Evolutionary conservation across 1,140 invertebrate genomes (phyloP), one percentile per base, ranked within the genome.

Genomic region (Drosophila melanica): DNA sequence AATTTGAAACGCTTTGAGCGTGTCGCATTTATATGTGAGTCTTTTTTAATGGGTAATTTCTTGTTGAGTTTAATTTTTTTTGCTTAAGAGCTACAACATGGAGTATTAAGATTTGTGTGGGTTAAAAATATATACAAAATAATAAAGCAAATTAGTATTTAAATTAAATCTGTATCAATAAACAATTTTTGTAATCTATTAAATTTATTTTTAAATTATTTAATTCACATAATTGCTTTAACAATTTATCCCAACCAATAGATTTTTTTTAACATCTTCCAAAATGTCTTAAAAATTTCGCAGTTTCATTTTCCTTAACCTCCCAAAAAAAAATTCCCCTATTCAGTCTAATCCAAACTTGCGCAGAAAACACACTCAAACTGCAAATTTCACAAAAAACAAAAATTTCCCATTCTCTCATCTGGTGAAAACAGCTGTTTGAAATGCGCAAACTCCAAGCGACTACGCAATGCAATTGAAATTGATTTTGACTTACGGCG

Each of bases 381-480:
- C 10, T 48, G n/a, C 0, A 6, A 27, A 5, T 27, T 27, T 6
- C 7, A 12, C 5, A 37, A 16, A 48, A 63, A 57, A 12, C n/a
- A 42, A 14, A 48, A 63, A 65, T 66, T 70, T 54, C 62, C 62
- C 63, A 35, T 9, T 35, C 10, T 55, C 9, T 10, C 48, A 44
- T n/a, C 33, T 65, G 10, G 7, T 37, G 4, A 23, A 58, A 79
- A 58, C 75, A 76, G 67, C 75, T 81, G 81, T 79, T 84, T 3
- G 33, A 48, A 70, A 57, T 85, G 82, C 82, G 82, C 82, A 86
- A 79, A 86, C 82, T 78, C 82, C 55, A 69, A 55, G 67, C 78
- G 82, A 86, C 82, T 81, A 81, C 81, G 78, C 82, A 86, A 81
- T 70, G 73, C 70, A 79, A 78, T 87, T 81, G 65, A 78, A 79